Evolutionary conservation across 2,797 vertebrate species (phyloP), one percentile per base, ranked within the genome.

Genomic region (Pachyuromys duprasi): DNA sequence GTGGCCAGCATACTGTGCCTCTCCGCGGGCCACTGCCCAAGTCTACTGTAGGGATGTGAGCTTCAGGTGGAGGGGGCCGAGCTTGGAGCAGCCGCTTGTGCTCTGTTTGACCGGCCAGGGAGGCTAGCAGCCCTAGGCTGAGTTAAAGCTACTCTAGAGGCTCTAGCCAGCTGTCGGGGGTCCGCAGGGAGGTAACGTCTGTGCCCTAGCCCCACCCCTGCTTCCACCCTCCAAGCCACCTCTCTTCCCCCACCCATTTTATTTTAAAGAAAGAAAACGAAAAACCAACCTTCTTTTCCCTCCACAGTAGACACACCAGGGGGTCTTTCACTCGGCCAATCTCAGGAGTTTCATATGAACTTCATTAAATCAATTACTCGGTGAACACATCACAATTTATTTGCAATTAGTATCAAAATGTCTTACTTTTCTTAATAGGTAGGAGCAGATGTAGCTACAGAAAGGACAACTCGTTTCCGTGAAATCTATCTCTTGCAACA

Each of bases 281-380:
- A 97, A 96, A 96, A 95, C 53, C 96, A 96, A 96, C 93, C 95
- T 97, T 95, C 96, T 94, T 95, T 96, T 95, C 94, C 90, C 97
- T 97, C 90, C 95, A 98, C 97, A 98, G 98, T 97, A 94, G 95
- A 94, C 98, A 94, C 98, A 93, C 96, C 97, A 93, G 98, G 98
- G 97, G 93, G 97, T 90, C 95, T 96, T 97, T 98, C 97, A 97
- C 97, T 97, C 96, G 96, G 97, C 97, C 97, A 98, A 97, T 98
- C 97, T 97, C 97, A 96, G 96, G 97, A 98, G 96, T 98, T 98
- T 98, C 98, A 97, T 97, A 97, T 96, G 97, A 98, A 98, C 98
- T 98, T 98, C 98, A 98, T 98, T 98, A 98, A 98, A 98, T 98
- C 98, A 98, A 98, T 98, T 98, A 98, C 98, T 97, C 95, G 90